Evolutionary conservation across 2,888 invertebrate species (phyloP).

Genomic region (Mycogona germanica): DNA sequence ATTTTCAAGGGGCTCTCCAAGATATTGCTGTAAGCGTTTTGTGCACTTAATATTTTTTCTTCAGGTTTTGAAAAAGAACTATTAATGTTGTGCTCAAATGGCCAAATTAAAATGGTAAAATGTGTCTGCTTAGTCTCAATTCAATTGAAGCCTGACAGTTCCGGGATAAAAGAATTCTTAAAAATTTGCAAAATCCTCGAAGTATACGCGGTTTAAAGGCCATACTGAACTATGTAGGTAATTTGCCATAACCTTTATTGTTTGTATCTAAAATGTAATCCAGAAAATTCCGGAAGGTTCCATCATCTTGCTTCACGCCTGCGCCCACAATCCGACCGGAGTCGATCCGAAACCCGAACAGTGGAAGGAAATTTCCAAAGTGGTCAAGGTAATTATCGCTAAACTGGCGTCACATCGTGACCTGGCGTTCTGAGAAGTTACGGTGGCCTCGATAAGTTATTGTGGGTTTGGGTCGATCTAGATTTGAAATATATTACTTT

Average conservation of each 20-base stretch:
- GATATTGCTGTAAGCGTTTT: constrained; percentile 65
- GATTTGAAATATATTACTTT: too few species aligned
- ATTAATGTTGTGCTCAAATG: not conserved
- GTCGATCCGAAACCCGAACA: constrained; percentile 78
- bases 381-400: constrained; percentile 53
- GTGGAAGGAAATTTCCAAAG: constrained; percentile 74
- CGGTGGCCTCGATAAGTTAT: too few species aligned
- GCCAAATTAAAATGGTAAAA: too few species aligned
- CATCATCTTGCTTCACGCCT: constrained; percentile 85
- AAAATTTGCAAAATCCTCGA: too few species aligned
- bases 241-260: too few species aligned
- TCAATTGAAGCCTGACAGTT: constrained; percentile 26
- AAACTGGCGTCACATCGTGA: not conserved
- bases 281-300: constrained; percentile 90
- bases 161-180: too few species aligned
- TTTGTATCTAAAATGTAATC: too few species aligned
- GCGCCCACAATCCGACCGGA: constrained; percentile 97
- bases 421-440: not conserved
- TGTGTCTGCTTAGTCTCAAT: too few species aligned
- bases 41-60: too few species aligned
- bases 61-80: not conserved
- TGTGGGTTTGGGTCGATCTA: too few species aligned
- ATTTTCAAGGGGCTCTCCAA: constrained; percentile 75
- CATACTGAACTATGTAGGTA: too few species aligned
- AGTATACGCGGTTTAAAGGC: too few species aligned